Conservation (phyloP, 2,797 vertebrate genomes). For the Neosilurus hyrtlii region DNA sequence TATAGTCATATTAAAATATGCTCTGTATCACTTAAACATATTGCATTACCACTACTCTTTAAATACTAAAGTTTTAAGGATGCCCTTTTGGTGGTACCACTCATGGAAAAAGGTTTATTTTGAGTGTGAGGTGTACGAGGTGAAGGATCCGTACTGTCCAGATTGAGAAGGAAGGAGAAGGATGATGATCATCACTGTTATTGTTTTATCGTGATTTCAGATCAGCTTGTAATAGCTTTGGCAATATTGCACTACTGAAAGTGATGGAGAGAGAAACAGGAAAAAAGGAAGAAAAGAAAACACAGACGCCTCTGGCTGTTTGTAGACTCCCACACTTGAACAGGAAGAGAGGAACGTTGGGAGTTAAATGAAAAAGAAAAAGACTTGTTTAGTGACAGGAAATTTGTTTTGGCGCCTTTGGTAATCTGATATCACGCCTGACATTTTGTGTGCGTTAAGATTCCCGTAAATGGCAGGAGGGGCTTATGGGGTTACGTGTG, state of each 20-base stretch:
- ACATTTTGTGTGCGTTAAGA: slow-evolving; percentile 68
- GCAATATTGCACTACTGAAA: neutral
- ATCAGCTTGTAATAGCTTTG: neutral
- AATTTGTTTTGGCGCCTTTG: slow-evolving; percentile 64
- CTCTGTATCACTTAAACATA: too few relatives aligned
- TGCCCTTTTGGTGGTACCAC: too few relatives aligned
- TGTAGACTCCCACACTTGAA: neutral
- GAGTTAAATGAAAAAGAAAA: neutral
- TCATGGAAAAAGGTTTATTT: neutral
- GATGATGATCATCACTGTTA: neutral
- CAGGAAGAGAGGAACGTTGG: neutral
- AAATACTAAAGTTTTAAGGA: neutral
- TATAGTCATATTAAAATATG: too few relatives aligned
- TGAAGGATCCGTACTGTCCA: neutral
- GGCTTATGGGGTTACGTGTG: neutral
- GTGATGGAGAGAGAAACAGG: neutral
- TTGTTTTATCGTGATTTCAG: neutral
- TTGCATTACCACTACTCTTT: too few relatives aligned
- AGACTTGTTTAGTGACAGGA: slow-evolving; percentile 63
- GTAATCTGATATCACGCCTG: slow-evolving; percentile 70
- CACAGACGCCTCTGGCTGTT: neutral
- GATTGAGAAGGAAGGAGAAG: neutral
- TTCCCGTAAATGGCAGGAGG: slow-evolving; percentile 48
- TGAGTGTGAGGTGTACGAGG: neutral
- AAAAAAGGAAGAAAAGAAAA: neutral